Evolutionary conservation across 2,888 invertebrate species (phyloP).

Genomic region (Eilema sororculum): DNA sequence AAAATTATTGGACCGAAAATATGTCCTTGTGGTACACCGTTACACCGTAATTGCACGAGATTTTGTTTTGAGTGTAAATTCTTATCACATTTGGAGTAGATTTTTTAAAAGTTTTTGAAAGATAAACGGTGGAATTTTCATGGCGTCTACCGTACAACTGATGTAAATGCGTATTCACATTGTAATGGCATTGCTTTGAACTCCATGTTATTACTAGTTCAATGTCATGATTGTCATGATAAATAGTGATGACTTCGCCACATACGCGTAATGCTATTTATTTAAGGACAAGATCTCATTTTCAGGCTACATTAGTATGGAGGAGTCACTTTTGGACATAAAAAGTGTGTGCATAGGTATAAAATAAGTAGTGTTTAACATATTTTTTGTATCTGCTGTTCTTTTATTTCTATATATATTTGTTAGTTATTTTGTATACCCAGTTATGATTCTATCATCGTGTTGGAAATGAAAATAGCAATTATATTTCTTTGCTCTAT

Average conservation of each 20-base stretch:
- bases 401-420: too few relatives aligned
- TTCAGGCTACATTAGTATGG: not conserved
- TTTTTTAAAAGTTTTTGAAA: not conserved
- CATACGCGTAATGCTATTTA: constrained; percentile 37
- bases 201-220: constrained; percentile 59
- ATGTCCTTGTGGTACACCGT: not conserved
- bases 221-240: constrained; percentile 61
- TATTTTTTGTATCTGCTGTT: too few relatives aligned
- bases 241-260: constrained; percentile 47
- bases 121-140: constrained; percentile 2
- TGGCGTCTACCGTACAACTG: constrained; percentile 40
- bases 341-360: too few relatives aligned
- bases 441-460: too few relatives aligned
- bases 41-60: not conserved
- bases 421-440: too few relatives aligned
- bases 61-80: not conserved
- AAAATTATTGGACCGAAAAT: not conserved
- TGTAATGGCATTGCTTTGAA: constrained; percentile 47
- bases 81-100: not conserved
- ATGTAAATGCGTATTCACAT: constrained; percentile 25
- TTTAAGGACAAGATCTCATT: constrained; percentile 41
- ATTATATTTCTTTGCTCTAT: too few relatives aligned
- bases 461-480: too few relatives aligned
- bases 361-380: too few relatives aligned
- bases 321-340: too few relatives aligned